These are phyloP conservation scores for Sarcophaga caerulescens DNA, from an alignment of 2,888 invertebrate genomes.

Conservation along the genomic window DNA sequence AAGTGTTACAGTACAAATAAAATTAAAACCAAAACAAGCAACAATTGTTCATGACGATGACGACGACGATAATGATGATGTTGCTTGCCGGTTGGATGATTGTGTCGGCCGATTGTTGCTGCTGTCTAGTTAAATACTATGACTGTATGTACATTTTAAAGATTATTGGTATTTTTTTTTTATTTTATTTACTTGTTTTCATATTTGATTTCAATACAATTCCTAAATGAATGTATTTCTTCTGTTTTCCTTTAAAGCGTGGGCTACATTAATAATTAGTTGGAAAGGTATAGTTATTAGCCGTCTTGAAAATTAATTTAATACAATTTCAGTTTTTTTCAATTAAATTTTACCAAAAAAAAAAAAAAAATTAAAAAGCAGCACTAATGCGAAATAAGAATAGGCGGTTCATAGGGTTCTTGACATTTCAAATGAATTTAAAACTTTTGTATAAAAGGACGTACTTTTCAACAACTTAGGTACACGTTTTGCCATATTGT, in stretches of 20 bases:
- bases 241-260: background rate
- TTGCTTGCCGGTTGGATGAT: slow-evolving; percentile 26
- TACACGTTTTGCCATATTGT: too few relatives aligned
- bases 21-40: slow-evolving; percentile 40
- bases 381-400: too few relatives aligned
- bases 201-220: slow-evolving; percentile 39
- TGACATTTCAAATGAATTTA: too few relatives aligned
- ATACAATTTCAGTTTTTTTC: too few relatives aligned
- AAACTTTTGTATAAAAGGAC: too few relatives aligned
- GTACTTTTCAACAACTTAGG: too few relatives aligned
- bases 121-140: slow-evolving; percentile 22
- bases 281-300: too few relatives aligned
- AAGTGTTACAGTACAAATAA: slow-evolving; percentile 50
- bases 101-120: slow-evolving; percentile 4
- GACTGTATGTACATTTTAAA: slow-evolving; percentile 17
- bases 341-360: too few relatives aligned
- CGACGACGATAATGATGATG: slow-evolving; percentile 12
- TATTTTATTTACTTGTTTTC: slow-evolving; percentile 9
- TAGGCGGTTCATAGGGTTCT: too few relatives aligned
- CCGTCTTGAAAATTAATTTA: too few relatives aligned
- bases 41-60: slow-evolving; percentile 64
- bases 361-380: too few relatives aligned
- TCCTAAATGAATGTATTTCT: background rate
- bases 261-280: background rate
- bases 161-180: slow-evolving; percentile 24